Conservation (phyloP, 2,888 invertebrate species). For the Zaprionus bogoriensis region DNA sequence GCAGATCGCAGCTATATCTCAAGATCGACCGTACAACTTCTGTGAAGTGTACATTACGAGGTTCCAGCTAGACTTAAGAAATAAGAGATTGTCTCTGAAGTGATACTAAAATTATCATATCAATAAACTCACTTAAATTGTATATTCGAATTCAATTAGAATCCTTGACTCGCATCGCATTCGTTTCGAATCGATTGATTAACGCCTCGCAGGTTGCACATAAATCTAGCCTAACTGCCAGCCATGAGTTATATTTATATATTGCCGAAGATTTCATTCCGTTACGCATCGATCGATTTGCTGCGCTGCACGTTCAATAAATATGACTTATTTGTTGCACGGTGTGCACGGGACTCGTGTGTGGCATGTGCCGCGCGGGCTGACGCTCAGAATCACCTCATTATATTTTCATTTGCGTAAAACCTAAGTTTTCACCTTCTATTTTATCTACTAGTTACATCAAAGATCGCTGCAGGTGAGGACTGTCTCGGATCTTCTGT, state of each 20-base stretch:
- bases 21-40: no score
- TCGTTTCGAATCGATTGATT: slow-evolving; percentile 37
- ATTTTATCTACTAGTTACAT: slow-evolving; percentile 45
- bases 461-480: slow-evolving; percentile 61
- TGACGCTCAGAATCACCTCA: slow-evolving; percentile 26
- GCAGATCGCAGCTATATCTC: neutral
- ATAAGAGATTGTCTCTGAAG: neutral
- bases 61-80: neutral
- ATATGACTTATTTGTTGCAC: slow-evolving; percentile 50
- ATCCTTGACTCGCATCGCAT: slow-evolving; percentile 21
- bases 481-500: no score
- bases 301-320: slow-evolving; percentile 51
- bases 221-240: slow-evolving; percentile 61
- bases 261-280: slow-evolving; percentile 9
- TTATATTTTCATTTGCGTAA: slow-evolving; percentile 26
- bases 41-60: neutral
- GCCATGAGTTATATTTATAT: slow-evolving; percentile 25
- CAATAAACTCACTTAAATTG: neutral
- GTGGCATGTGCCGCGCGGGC: slow-evolving; percentile 2
- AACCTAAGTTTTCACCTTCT: slow-evolving; percentile 30
- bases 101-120: neutral
- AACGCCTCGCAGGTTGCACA: slow-evolving; percentile 46
- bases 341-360: neutral
- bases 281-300: slow-evolving; percentile 57
- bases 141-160: neutral